Base-by-base conservation (phyloP, 2,888 invertebrate genomes). In the Thalpophila matura region DNA sequence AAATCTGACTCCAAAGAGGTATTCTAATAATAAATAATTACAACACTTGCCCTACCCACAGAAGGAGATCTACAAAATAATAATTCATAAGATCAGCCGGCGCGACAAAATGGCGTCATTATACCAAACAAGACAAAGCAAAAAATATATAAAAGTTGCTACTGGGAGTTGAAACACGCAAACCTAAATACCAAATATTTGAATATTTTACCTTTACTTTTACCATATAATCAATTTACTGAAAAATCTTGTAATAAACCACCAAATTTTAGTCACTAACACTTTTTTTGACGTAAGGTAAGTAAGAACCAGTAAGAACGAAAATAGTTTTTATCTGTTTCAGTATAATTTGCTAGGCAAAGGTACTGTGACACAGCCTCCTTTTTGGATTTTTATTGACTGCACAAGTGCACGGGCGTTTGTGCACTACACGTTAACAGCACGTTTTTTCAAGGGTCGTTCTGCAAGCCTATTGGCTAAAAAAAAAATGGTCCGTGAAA, bases 81-180 rank as follows among this genome's bases (percentile, higher is more conserved):
- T 89, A 91, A 89, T 89, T 90, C 87, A 66, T 81, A 82, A 66
- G 90, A 95, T 95, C 94, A 95, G 95, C 95, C 95, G 95, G 95
- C 94, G 93, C 93, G 87, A 95, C 95, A 95, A 95, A 93, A 95
- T 95, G 95, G 95, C 95, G 95, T 95, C 95, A 93, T 89, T 85
- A 88, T 87, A 87, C 87, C 87, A 91, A 91, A 93, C 91, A 93
- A 92, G 90, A 87, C 84, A 85, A 86, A 85, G 85, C 80, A 80
- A 81, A 84, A 83, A 84, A 75, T 79, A 64, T 46, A 60, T 26
- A 65, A 60, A 65, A 47, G 56, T 58, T 59, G 50, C 50, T 27
- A 58, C 43, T 49, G 22, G 57, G 29, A 40, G 24, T 20, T 10
- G 3, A 35, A 51, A 20, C 33, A 26, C 2, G 12, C 6, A 40